Base-by-base conservation (phyloP, 92 coral and sea anemone genomes). In the Porites lobata region DNA sequence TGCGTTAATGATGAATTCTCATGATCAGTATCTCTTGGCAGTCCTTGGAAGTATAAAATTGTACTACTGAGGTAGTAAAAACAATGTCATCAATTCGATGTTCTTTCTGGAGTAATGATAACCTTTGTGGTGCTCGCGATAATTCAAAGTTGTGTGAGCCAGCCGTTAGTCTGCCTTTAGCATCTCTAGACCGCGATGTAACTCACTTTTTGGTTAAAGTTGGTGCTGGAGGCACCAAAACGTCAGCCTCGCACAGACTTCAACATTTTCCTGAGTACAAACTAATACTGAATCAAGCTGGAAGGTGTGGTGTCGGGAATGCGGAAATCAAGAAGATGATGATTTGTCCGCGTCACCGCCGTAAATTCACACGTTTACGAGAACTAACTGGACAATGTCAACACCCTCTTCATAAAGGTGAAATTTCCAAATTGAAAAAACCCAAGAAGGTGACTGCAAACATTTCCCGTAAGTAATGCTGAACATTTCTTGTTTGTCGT, bases 291-390 rank as follows among this genome's bases (percentile, higher is more conserved):
- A 53, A 53, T 11, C 58, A 53, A 53, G 58, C 58, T 53, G 58
- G 58, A 8, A 8, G 9, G 58, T 11, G 9, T 53, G 58, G 58
- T 11, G 58, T 4, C 12, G 32, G 1, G 32, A 26, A 26, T 26
- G 32, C 32, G 32, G 32, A 26, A 26, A 26, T 26, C 32, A 26
- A 26, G 32, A 26, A 26, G 32, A 32, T 10, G 14, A 56, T 38
- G 76, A 71, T 71, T 32, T 71, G 76, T 21, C 54, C 76, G 15
- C 76, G 71, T 71, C 54, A 71, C 76, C 54, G 76, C 76, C 76
- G 76, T 38, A 71, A 71, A 71, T 32, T 71, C 76, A 71, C 54
- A 19, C 21, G 76, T 71, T 71, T 71, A 56, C 76, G 76, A 38
- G 76, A 71, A 54, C 53, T 38, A 71, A 71, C 20, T 71, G 76